Base-by-base conservation (phyloP, 1,140 invertebrate species). In the Ruditapes philippinarum region DNA sequence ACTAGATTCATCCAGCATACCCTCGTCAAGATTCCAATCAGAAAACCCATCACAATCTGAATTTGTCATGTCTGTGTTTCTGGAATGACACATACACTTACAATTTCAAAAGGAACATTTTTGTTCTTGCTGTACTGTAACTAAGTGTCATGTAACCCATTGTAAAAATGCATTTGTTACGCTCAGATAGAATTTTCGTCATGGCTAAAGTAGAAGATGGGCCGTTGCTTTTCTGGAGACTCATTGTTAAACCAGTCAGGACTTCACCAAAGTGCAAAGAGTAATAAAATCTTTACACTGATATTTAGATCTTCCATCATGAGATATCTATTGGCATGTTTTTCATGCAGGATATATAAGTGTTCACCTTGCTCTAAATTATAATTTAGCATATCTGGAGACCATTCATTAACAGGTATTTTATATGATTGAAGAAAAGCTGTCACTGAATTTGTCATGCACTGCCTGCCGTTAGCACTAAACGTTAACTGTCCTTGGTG, bases 41-140 rank as follows among this genome's bases (percentile, higher is more conserved):
- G 73, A 49, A 76, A 76, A 76, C 9, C 73, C 73, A 2, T 40
- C 73, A 49, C 40, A 76, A 7, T 76, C 73, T 11, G 4, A 11
- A 19, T 4, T 22, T 12, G 14, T 38, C 11, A 25, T 42, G 42
- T 76, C n/a, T 4, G 36, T 76, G 33, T 33, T 76, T 76, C 73
- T 7, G n/a, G 9, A 45, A 76, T 49, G 5, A 25, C 38, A 45
- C 1, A 42, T 25, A 76, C 42, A 25, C 4, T 7, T 14, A 25
- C 73, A 40, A 25, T 38, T 42, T 76, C 73, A 76, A 42, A 49
- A 25, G 73, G 11, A 11, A 76, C 45, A 28, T 76, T 38, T 76
- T 76, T 76, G 3, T 19, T 36, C 25, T 40, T 76, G 38, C 33
- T 76, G 38, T 42, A 76, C 73, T 76, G 73, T 76, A 76, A 25